Percentiles rank a stretch among this genome's conserved stretches.
phyloP scores from a whole-genome alignment of 2,888 invertebrate genomes.

The Sminthurides aquaticus region DNA sequence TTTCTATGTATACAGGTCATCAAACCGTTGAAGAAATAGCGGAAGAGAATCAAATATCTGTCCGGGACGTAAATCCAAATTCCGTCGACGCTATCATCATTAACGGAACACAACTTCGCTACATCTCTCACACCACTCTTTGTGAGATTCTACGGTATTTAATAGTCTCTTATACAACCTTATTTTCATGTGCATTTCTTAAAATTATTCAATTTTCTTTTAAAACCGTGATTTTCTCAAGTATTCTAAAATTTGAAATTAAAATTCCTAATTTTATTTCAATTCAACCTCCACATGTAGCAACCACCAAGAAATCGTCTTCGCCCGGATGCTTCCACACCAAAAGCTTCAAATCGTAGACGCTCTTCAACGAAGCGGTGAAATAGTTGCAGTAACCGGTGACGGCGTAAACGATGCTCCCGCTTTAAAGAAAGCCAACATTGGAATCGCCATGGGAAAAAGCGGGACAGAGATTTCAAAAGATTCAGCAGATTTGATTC shows the following conservation, averaged over 20 bases:
- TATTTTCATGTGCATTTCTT: no score
- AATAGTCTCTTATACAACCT: neutral
- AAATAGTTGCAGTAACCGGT: conserved; percentile 59
- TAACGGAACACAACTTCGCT: conserved; percentile 81
- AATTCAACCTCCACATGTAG: no score
- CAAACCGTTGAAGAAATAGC: conserved; percentile 52
- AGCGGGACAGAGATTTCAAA: conserved; percentile 90
- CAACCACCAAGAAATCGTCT: conserved; percentile 51
- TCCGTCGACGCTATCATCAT: conserved; percentile 74
- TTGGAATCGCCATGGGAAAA: conserved; percentile 55
- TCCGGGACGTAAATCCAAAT: conserved; percentile 47
- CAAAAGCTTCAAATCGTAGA: conserved; percentile 60
- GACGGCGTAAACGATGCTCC: conserved; percentile 83
- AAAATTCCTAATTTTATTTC: neutral
- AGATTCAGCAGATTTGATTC: conserved; percentile 97
- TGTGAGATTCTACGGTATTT: conserved; percentile 67
- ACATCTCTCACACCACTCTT: conserved; percentile 74
- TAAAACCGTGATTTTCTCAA: neutral
- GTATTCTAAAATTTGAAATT: neutral
- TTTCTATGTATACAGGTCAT: conserved; percentile 31
- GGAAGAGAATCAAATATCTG: conserved; percentile 47
- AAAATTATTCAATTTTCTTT: no score
- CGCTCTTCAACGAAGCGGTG: conserved; percentile 70
- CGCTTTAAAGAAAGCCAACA: conserved; percentile 85
- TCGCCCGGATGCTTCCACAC: conserved; percentile 52